Evolutionary conservation across 2,113 vertebrate genomes (phyloP), one percentile per base, ranked within the genome.

Genomic region (Sisor rabdophorus): DNA sequence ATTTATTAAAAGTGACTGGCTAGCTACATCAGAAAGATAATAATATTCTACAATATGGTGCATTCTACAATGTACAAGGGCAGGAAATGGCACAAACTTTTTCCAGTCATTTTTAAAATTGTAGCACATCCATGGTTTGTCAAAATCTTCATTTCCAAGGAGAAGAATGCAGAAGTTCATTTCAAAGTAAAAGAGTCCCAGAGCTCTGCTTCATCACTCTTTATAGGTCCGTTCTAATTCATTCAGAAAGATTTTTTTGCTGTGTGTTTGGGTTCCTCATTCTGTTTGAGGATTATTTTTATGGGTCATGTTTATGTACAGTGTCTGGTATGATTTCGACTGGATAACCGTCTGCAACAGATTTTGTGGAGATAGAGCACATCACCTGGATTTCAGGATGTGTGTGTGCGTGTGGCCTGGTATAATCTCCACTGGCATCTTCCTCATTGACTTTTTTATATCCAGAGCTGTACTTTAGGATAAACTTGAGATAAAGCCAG

Each of bases 11-110:
- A 20, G 60, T 69, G 79, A 72, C 73, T 81, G 83, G 82, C 80
- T 74, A 81, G 85, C 86, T 88, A 89, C 83, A 84, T 89, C 88
- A 90, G 82, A 92, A 92, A 92, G 92, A 92, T 89, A 91, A 87
- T 78, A 83, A 87, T 90, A 80, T 84, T 54, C 83, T 91, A 89
- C 89, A 79, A 86, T 91, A 93, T 90, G 92, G 52, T 90, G 92
- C 32, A 36, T 36, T 92, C 88, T 91, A 91, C 92, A 93, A 75
- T n/a, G n/a, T n/a, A 8, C 36, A 84, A 75, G 80, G 78, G 68
- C 59, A 53, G 52, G 50, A 50, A 64, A 55, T 26, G n/a, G 6
- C n/a, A n/a, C 36, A 59, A 48, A 44, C 40, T 7, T 44, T 44
- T 44, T 44, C 40, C 40, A 44, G 40, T 44, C 40, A 83, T 55